Evolutionary conservation across 2,888 invertebrate genomes (phyloP).

Genomic region (Malthinus flaveolus): DNA sequence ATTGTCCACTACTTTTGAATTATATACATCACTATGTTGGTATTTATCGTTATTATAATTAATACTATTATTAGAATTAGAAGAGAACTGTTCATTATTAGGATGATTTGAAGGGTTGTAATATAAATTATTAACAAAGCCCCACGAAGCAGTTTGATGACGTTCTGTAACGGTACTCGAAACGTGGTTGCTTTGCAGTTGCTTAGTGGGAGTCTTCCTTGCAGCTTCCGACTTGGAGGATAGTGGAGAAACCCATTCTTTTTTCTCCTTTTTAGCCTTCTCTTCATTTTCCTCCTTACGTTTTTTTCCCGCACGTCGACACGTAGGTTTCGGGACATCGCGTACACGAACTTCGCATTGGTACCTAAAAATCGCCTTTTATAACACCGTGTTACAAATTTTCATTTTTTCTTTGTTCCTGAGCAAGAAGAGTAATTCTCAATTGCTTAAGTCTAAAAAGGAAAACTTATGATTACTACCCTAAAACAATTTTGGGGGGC

Average conservation of each 20-base stretch:
- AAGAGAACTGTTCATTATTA: constrained; percentile 9
- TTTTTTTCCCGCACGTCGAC: constrained; percentile 65
- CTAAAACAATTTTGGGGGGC: too few species aligned
- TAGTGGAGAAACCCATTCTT: constrained; percentile 36
- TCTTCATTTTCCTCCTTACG: constrained; percentile 15
- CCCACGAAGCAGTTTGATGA: constrained; percentile 33
- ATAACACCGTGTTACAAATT: too few species aligned
- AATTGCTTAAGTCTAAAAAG: too few species aligned
- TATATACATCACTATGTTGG: not conserved
- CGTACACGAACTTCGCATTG: constrained; percentile 86
- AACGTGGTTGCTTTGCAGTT: constrained; percentile 82
- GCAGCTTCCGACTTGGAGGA: constrained; percentile 21
- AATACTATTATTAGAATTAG: constrained; percentile 7
- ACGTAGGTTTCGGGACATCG: constrained; percentile 82
- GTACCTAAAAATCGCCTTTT: constrained; percentile 73
- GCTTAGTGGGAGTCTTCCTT: constrained; percentile 60
- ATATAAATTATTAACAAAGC: constrained; percentile 41
- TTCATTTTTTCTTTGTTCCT: too few species aligned
- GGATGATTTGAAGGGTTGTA: constrained; percentile 26
- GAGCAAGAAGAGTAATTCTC: too few species aligned
- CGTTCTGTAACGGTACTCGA: constrained; percentile 79
- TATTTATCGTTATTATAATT: constrained; percentile 45
- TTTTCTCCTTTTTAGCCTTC: constrained; percentile 39
- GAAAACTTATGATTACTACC: too few species aligned
- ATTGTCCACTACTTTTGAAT: constrained; percentile 55